Evolutionary conservation across 2,113 vertebrate species (phyloP), one percentile per base, ranked within the genome.

Genomic region (Marcusenius ussheri): DNA sequence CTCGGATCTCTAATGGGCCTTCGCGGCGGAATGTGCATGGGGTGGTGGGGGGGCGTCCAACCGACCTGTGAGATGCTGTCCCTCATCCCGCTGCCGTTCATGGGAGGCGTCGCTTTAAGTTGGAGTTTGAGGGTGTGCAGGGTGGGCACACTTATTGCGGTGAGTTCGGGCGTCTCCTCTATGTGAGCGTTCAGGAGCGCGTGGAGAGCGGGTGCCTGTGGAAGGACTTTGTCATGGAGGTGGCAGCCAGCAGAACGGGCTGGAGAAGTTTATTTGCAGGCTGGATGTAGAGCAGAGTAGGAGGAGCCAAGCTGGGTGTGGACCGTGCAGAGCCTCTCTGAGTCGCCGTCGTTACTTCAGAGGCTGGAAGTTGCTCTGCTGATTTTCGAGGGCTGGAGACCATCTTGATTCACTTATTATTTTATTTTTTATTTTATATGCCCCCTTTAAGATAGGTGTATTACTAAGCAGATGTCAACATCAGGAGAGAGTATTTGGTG

Each of bases 201-300:
- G 4, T 17, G 83, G 4, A 1, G 1, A 15, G 47, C 47, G 24
- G 13, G 74, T 77, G 74, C 15, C 13, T 27, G 46, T 50, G 42
- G 46, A 85, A 85, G 6, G n/a, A 50, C 45, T 27, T 45, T 47
- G 45, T 49, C 42, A 85, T 3, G 19, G 83, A 27, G 83, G 45
- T 49, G 9, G 21, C 15, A 46, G 46, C 45, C 5, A 7, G 42
- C 62, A 45, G 42, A 13, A 31, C 3, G 84, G 83, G 89, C n/a
- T 11, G 90, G 89, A 10, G 17, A 19, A 70, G 58, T 80, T n/a
- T 50, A 62, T 70, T 89, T 70, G 86, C 88, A 88, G 92, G 88
- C 70, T 91, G 90, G 91, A 53, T 70, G 62, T 80, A 27, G 83
- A 31, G 83, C 47, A 31, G 11, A 50, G 47, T 1, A n/a, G 83